Evolutionary conservation across 2,888 invertebrate species (phyloP).

Genomic region (Lasioglossum malachurum): DNA sequence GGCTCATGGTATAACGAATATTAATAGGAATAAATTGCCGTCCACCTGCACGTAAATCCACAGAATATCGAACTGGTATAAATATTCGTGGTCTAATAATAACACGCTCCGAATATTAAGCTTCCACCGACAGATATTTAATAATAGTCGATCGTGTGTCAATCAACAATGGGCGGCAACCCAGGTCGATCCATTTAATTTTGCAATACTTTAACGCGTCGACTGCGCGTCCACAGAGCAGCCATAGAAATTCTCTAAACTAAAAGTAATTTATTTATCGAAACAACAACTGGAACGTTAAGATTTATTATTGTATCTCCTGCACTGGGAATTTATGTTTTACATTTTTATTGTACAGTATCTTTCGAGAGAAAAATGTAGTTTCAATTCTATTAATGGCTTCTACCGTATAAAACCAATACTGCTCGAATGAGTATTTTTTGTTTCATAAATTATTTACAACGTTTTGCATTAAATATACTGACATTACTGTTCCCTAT

Average conservation of each 20-base stretch:
- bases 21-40: background rate
- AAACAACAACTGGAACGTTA: too few relatives aligned
- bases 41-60: background rate
- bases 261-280: constrained; percentile 2
- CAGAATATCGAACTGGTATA: background rate
- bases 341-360: background rate
- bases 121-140: background rate
- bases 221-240: background rate
- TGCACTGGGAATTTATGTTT: background rate
- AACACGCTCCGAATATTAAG: background rate
- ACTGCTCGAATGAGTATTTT: background rate
- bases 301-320: background rate
- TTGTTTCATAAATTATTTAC: background rate
- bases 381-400: background rate
- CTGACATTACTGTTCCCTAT: background rate
- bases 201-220: background rate
- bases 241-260: background rate
- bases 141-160: background rate
- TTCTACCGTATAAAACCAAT: background rate
- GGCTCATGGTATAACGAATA: background rate
- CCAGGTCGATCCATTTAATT: background rate
- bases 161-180: background rate
- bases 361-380: background rate
- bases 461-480: background rate
- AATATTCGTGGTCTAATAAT: background rate